Evolutionary conservation across 2,888 invertebrate genomes (phyloP), one percentile per base, ranked within the genome.

Genomic region (Watsonalla binaria): DNA sequence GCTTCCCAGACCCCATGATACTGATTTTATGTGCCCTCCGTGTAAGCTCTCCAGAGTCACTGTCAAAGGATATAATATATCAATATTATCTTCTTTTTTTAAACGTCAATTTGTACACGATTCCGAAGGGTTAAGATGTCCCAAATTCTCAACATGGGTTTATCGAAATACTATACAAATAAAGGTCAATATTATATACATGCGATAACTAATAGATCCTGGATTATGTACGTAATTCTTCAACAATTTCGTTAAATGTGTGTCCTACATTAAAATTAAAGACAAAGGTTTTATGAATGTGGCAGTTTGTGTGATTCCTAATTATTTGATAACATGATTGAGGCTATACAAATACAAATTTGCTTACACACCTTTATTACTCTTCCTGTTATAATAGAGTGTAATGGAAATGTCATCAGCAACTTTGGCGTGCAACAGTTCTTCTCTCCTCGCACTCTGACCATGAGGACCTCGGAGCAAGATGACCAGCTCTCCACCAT

Each of bases 1-100:
- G 9, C 90, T 84, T 35, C 93, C 92, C 24, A 94, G 88, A 6
- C 91, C 89, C 80, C 94, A 92, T 56, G 94, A 93, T 54, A 94
- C 93, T 8, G 92, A 87, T 55, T 92, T 91, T 5, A 92, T 76
- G 56, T 92, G 84, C 8, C 92, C 93, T 11, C 92, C 92, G 63
- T 92, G 92, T 0, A 93, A 79, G 6, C 92, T 93, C 75, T 94
- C 94, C 60, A 94, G 80, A n/a, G 93, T 92, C n/a, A 94, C 95
- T 95, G 76, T 50, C 79, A 77, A 58, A 55, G 14, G 55, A 47
- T 24, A 51, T 8, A 1, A 45, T 49, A 51, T 13, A 4, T n/a
- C n/a, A n/a, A n/a, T n/a, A n/a, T n/a, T n/a, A n/a, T n/a, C n/a
- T n/a, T n/a, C n/a, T n/a, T n/a, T n/a, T n/a, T n/a, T n/a, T n/a